A percentile compares a stretch with the other conserved stretches of the same genome.
These are phyloP conservation scores for Pharmacophagus antenor DNA, from an alignment of 2,888 invertebrate genomes.

Conservation along the genomic window DNA sequence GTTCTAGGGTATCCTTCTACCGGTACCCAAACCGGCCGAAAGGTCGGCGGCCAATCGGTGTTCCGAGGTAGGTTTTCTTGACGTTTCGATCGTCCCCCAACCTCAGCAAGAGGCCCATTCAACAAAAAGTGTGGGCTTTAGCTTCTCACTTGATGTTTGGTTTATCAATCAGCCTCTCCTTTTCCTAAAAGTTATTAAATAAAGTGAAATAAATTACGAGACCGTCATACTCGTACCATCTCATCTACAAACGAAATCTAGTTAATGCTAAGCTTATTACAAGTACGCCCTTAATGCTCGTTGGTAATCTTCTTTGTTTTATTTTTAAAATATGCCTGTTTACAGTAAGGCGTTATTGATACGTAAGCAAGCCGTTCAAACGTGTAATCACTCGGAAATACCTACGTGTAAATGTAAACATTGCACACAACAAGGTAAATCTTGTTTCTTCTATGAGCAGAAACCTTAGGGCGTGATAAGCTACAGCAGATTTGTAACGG, in stretches of 20 bases:
- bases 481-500: slow-evolving; percentile 25
- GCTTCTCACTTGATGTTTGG: no score
- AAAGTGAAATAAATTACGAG: no score
- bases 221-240: background rate
- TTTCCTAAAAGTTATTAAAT: no score
- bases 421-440: slow-evolving; percentile 29
- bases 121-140: no score
- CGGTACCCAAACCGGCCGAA: no score
- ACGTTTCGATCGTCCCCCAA: no score
- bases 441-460: slow-evolving; percentile 23
- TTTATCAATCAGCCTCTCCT: no score
- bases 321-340: slow-evolving; percentile 25
- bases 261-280: slow-evolving; percentile 3
- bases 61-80: no score
- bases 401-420: slow-evolving; percentile 29
- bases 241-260: background rate
- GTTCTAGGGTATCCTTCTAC: no score
- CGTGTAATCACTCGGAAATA: slow-evolving; percentile 29
- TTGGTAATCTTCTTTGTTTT: slow-evolving; percentile 20
- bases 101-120: no score
- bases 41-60: no score
- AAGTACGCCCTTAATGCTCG: background rate
- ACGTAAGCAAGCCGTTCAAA: slow-evolving; percentile 23
- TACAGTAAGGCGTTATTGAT: slow-evolving; percentile 19
- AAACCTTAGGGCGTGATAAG: slow-evolving; percentile 29